phyloP scores from a whole-genome alignment of 2,113 vertebrate species.

The Ondatra zibethicus region DNA sequence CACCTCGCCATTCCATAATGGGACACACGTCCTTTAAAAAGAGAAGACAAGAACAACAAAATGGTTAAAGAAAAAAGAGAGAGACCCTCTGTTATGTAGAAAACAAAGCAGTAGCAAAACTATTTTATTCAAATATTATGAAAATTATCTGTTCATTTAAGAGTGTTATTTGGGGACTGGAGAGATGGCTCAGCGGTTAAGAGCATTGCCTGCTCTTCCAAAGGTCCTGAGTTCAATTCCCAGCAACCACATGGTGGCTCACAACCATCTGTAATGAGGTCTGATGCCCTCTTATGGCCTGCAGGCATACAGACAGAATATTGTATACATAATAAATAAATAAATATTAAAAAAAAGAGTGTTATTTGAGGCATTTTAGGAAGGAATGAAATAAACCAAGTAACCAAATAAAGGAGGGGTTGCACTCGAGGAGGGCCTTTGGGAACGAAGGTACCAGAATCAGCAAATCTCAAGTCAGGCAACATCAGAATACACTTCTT shows the following conservation, averaged over 20 bases:
- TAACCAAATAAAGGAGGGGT: neutral
- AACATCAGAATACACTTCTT: neutral
- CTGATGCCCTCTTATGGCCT: no score
- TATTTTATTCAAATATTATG: neutral
- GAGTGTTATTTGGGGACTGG: neutral
- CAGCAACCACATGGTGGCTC: no score
- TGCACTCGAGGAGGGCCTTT: neutral
- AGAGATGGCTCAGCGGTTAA: no score
- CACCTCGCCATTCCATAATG: neutral
- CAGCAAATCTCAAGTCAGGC: neutral
- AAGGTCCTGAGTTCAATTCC: no score
- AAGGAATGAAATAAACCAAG: neutral
- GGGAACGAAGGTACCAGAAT: neutral
- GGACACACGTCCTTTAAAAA: neutral
- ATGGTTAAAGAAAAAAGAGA: neutral
- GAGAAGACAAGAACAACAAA: neutral
- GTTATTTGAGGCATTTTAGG: neutral
- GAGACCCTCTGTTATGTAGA: neutral
- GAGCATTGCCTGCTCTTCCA: no score
- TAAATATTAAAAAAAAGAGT: no score
- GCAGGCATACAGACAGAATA: no score
- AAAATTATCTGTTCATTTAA: neutral
- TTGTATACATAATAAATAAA: no score
- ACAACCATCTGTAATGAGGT: no score
- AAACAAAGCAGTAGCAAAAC: conserved; percentile 13